phyloP scores from a whole-genome alignment of 2,888 invertebrate species.

The Andricus quercusramuli region DNA sequence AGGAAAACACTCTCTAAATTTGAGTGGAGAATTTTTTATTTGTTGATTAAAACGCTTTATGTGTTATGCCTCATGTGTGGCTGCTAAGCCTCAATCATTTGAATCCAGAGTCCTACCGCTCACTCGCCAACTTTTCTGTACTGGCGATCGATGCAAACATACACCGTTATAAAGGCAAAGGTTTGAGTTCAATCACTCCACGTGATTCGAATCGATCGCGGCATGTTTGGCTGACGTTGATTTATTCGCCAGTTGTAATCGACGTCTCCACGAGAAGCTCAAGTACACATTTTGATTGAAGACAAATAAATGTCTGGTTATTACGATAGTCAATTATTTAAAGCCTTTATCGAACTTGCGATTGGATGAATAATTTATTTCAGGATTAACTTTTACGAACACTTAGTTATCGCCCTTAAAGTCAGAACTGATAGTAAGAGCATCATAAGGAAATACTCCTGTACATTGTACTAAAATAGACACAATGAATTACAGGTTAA shows the following conservation, averaged over 20 bases:
- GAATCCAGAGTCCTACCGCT: background rate
- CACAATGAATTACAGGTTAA: too few relatives aligned
- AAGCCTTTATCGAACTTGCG: background rate
- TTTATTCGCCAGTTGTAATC: constrained; percentile 30
- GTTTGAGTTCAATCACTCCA: constrained; percentile 26
- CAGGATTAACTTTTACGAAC: too few relatives aligned
- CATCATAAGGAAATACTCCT: too few relatives aligned
- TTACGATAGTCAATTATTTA: constrained; percentile 31
- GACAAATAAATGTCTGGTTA: constrained; percentile 34
- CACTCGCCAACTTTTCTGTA: constrained; percentile 14
- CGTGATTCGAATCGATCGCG: constrained; percentile 28
- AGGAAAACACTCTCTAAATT: background rate
- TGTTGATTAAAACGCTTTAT: background rate
- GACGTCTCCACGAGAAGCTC: constrained; percentile 22
- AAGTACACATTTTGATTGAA: constrained; percentile 35
- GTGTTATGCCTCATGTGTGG: background rate
- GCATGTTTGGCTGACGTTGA: constrained; percentile 37
- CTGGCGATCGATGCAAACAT: constrained; percentile 21
- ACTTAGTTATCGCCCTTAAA: too few relatives aligned
- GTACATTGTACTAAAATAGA: too few relatives aligned
- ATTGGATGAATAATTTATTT: too few relatives aligned
- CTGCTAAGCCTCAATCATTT: background rate
- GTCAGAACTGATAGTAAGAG: too few relatives aligned
- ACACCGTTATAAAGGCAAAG: constrained; percentile 29
- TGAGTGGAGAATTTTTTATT: background rate